Conservation (phyloP, 2,113 vertebrate species). For the Dipodomys merriami region DNA sequence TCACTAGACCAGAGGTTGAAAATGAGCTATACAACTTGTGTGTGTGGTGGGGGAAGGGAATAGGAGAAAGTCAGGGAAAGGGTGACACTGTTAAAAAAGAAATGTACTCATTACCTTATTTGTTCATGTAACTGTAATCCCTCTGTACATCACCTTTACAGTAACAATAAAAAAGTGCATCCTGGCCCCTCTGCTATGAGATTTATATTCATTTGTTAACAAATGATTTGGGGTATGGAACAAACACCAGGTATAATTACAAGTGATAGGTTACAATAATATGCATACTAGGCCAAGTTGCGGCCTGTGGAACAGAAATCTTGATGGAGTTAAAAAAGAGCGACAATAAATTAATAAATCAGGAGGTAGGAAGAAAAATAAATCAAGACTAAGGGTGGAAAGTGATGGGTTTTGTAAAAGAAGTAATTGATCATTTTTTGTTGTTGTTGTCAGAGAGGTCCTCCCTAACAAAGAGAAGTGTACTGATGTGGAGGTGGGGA, state of each 20-base stretch:
- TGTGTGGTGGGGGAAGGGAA: no score
- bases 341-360: background rate
- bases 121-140: no score
- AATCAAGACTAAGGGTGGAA: background rate
- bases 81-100: no score
- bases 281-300: background rate
- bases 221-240: background rate
- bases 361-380: background rate
- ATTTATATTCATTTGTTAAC: background rate
- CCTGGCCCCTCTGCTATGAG: background rate
- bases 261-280: background rate
- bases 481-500: background rate
- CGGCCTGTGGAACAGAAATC: background rate
- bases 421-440: background rate
- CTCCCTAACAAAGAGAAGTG: background rate
- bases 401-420: background rate
- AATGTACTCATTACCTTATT: no score
- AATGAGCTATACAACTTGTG: no score
- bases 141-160: no score
- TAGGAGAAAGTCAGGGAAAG: no score
- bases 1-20: no score
- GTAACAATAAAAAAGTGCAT: background rate
- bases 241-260: background rate
- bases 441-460: background rate
- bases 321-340: conserved; percentile 3